These are phyloP conservation scores for Nymphalis urticae DNA, from an alignment of 2,888 invertebrate genomes.

Conservation along the genomic window DNA sequence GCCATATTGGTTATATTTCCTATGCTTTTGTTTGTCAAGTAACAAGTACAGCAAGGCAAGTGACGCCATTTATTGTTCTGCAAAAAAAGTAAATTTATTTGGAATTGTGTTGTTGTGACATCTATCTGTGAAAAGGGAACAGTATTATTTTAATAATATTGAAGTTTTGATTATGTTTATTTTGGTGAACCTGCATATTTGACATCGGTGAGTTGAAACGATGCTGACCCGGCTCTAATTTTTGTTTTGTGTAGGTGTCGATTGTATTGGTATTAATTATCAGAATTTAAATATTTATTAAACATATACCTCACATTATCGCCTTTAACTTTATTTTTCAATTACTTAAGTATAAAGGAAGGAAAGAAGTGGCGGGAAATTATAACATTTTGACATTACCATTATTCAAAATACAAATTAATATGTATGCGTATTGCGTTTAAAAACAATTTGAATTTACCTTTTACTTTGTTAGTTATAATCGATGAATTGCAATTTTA, in stretches of 20 bases:
- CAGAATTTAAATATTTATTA: background rate
- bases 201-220: slow-evolving; percentile 47
- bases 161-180: slow-evolving; percentile 34
- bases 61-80: slow-evolving; percentile 21
- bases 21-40: slow-evolving; percentile 19
- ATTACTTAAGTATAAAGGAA: background rate
- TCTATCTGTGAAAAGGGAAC: background rate
- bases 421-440: no score
- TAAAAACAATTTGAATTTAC: no score
- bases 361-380: slow-evolving; percentile 27
- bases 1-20: slow-evolving; percentile 12
- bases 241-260: background rate
- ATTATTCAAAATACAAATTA: no score
- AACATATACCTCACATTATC: background rate
- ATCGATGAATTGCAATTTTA: no score
- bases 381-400: slow-evolving; percentile 9
- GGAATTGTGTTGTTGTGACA: slow-evolving; percentile 3
- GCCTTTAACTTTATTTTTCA: background rate
- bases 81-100: slow-evolving; percentile 13
- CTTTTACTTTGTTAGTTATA: no score
- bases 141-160: background rate
- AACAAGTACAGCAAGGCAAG: background rate
- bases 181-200: slow-evolving; percentile 40
- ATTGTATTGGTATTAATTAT: background rate
- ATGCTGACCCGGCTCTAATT: slow-evolving; percentile 8